These are phyloP conservation scores for Tetheella fluctuosa DNA, from an alignment of 2,888 invertebrate species.

Conservation along the genomic window DNA sequence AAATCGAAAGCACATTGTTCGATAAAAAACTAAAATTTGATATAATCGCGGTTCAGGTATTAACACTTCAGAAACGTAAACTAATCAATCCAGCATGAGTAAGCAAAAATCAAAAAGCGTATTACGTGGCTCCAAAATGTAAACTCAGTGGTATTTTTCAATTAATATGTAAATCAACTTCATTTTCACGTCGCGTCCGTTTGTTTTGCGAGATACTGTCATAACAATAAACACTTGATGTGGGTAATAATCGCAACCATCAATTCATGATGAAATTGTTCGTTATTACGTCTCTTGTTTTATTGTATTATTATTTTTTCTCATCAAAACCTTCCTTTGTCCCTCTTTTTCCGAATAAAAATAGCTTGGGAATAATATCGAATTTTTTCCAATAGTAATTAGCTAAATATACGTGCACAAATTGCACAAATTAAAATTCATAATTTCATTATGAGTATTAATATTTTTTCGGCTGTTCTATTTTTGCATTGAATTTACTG, in stretches of 20 bases:
- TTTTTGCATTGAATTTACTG: too few relatives aligned
- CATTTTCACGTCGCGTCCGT: slow-evolving; percentile 22
- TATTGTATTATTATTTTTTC: background rate
- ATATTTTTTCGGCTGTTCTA: too few relatives aligned
- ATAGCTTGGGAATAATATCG: background rate
- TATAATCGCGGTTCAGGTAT: slow-evolving; percentile 30
- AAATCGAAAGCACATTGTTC: slow-evolving; percentile 6
- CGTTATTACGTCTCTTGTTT: slow-evolving; percentile 3
- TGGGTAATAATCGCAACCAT: slow-evolving; percentile 8
- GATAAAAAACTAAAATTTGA: slow-evolving; percentile 8
- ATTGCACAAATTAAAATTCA: too few relatives aligned
- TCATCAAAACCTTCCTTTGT: background rate
- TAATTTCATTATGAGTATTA: too few relatives aligned
- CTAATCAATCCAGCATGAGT: slow-evolving; percentile 36
- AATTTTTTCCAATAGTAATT: background rate
- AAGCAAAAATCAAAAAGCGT: slow-evolving; percentile 37
- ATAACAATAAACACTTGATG: slow-evolving; percentile 10
- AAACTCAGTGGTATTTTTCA: slow-evolving; percentile 33
- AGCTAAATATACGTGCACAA: too few relatives aligned
- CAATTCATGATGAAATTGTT: slow-evolving; percentile 9
- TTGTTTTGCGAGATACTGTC: slow-evolving; percentile 16
- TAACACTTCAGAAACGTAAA: slow-evolving; percentile 30
- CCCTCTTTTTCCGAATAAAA: background rate
- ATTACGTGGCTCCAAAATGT: slow-evolving; percentile 26
- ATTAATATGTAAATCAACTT: slow-evolving; percentile 38